These are phyloP conservation scores for Paguma larvata DNA, from an alignment of 2,797 vertebrate species.

Conservation along the genomic window DNA sequence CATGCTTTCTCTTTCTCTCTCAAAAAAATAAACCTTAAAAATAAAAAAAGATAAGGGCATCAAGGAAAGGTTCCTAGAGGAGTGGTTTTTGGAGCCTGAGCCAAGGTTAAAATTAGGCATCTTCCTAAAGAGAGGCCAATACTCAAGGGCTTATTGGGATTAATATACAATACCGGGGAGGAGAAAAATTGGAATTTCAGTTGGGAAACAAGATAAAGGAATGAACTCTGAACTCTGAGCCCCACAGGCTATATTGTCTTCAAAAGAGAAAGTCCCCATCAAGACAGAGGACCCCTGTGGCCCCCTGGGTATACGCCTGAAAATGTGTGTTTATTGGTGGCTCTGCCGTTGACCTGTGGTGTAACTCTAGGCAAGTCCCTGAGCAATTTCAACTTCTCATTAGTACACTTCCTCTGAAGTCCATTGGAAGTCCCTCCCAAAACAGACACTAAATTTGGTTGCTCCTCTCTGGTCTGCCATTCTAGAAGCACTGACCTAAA, in stretches of 20 bases:
- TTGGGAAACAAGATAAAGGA: neutral
- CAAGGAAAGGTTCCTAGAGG: neutral
- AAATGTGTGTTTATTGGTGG: neutral
- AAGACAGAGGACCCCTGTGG: neutral
- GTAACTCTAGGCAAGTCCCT: neutral
- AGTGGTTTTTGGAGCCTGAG: neutral
- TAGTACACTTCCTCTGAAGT: neutral
- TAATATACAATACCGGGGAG: neutral
- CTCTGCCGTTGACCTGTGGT: neutral
- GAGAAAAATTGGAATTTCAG: neutral
- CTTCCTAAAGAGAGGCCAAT: neutral
- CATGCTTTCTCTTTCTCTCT: too few relatives aligned
- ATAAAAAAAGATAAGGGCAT: neutral
- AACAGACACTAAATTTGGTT: neutral
- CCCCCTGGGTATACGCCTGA: neutral
- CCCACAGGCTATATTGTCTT: neutral
- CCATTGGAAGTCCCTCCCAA: neutral
- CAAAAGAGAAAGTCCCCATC: neutral
- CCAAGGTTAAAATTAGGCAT: constrained; percentile 24
- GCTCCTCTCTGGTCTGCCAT: neutral
- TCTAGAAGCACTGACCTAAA: neutral
- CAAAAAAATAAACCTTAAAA: too few relatives aligned
- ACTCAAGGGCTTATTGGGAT: neutral
- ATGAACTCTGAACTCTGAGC: neutral
- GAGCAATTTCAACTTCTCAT: neutral